Base-by-base conservation (phyloP, 35 echinoderm and acorn worm genomes). In the Stichopus chloronotus region DNA sequence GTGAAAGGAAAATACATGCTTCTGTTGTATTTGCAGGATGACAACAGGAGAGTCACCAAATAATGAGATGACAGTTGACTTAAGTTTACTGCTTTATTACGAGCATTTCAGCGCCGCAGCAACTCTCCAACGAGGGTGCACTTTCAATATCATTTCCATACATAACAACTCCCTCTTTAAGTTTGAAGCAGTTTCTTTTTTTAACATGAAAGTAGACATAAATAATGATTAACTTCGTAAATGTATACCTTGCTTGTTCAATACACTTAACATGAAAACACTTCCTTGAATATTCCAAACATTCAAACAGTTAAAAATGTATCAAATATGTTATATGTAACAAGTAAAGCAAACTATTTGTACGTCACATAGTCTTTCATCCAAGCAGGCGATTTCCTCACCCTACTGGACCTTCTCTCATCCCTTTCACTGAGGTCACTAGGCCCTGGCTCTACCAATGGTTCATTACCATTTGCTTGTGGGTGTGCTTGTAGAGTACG, bases 401-500 rank as follows among this genome's bases (percentile, higher is more conserved):
- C 72, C 25, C 72, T 76, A 76, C 72, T 76, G 72, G 72, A 76
- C 72, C 9, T 76, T 76, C 72, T 76, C 25, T 76, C 72, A 8
- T 24, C 72, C 16, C 11, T 24, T 76, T 76, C 72, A 76, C 16
- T 76, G 7, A 76, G 19, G 19, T 76, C 72, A 8, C 72, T 11
- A 76, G 11, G 1, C 4, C n/a, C 65, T 71, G 65, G n/a, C 65
- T 71, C 65, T 71, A 71, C 65, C 65, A 71, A 6, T 76, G 72
- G 72, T 76, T 76, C 72, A 76, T 76, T 76, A 76, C 72, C 72
- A 76, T 76, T 76, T 76, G 0, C 8, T 76, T 4, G 72, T 76
- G 72, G 72, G 72, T 76, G 72, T 4, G 14, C 19, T 17, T 76
- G 72, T 76, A 76, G 72, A 76, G 4, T 76, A 17, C 4, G 72